Base-by-base conservation (phyloP, 2,888 invertebrate species). In the Volucella inflata region DNA sequence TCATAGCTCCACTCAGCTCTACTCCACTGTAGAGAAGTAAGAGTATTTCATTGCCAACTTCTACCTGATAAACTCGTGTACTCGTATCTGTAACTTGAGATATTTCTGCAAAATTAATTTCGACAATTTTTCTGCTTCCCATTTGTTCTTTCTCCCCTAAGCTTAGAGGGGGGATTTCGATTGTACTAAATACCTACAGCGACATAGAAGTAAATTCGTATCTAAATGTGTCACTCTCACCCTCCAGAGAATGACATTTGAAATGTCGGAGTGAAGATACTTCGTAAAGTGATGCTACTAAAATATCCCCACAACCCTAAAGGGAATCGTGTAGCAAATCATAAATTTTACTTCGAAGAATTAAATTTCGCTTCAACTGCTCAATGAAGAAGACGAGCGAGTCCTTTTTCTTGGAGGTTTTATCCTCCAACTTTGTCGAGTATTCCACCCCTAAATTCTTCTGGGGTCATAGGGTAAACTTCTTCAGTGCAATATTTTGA, bases 291-390 rank as follows among this genome's bases (percentile, higher is more conserved):
- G 44, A 36, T 44, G 8, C 50, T 17, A 17, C 53, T 14, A 3
- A 57, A 16, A 55, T 12, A 57, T 38, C 9, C 57, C 38, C 46
- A 44, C n/a, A 44, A 1, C n/a, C 17, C 11, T 16, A 9, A n/a
- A 44, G 44, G 53, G 46, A 46, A 16, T 36, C 42, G 38, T 12
- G 48, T 42, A 76, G 67, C 65, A 80, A 85, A 75, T 80, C 84
- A 76, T 85, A 85, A 85, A 85, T 75, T 80, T 76, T 76, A 76
- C 75, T 71, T 76, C 80, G 76, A 67, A 51, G 64, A 83, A 83
- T 83, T 83, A 85, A 85, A 80, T 80, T 80, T 70, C 71, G 46
- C 76, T 72, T 85, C 71, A 80, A 85, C 80, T 74, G 76, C 80
- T 83, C 53, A 79, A 84, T 77, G 68, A 79, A 57, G 55, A 51